A percentile compares a stretch with the other conserved stretches of the same genome.
Conservation (phyloP, 2,797 vertebrate genomes). For the Netta rufina region DNA sequence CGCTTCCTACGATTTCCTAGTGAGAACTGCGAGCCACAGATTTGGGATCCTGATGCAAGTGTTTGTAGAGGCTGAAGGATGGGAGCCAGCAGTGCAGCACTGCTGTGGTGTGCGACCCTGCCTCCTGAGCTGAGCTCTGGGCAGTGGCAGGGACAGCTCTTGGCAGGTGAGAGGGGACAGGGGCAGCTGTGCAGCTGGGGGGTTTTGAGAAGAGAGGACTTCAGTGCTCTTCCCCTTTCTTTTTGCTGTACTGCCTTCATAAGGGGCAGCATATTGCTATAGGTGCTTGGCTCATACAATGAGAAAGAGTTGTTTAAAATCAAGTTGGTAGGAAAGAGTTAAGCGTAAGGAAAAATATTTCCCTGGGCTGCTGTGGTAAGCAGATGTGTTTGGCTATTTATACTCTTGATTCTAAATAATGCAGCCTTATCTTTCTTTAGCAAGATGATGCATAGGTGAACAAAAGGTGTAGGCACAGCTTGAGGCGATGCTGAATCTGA, state of each 20-base stretch:
- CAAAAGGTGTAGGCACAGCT: not conserved
- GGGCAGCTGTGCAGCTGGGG: too few species aligned
- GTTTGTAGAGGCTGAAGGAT: not conserved
- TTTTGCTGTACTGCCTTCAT: not conserved
- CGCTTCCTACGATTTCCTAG: not conserved
- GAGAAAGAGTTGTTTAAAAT: not conserved
- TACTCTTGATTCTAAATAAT: not conserved
- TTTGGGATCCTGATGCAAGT: rapidly evolving
- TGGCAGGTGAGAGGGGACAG: not conserved
- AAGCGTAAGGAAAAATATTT: not conserved
- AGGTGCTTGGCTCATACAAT: too few species aligned
- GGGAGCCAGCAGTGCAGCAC: not conserved
- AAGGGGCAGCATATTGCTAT: too few species aligned
- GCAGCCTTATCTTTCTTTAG: not conserved
- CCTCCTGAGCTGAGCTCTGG: not conserved
- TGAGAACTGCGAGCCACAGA: not conserved
- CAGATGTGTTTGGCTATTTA: not conserved
- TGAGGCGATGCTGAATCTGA: not conserved
- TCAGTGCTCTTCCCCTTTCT: not conserved
- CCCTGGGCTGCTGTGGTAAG: not conserved
- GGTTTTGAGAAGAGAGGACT: too few species aligned
- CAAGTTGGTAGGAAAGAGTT: not conserved
- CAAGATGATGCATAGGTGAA: not conserved
- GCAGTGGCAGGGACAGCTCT: not conserved
- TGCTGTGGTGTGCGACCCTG: not conserved